Conservation (phyloP, 2,113 vertebrate genomes). For the Pionites leucogaster region DNA sequence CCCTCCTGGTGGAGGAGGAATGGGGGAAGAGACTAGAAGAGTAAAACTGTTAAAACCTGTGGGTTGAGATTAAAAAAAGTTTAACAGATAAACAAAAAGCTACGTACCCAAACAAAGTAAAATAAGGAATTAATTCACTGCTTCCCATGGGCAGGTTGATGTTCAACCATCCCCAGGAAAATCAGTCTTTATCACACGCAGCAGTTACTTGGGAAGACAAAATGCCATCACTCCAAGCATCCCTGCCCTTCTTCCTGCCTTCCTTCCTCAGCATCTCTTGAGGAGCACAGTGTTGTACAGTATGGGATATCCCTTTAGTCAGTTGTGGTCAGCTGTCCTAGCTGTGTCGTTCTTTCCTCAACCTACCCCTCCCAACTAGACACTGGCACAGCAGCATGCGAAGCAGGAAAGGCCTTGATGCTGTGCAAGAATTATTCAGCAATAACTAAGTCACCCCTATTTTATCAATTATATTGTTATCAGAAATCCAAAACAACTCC, state of each 20-base stretch:
- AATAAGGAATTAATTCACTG: background rate
- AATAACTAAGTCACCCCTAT: background rate
- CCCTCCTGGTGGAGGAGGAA: rapidly evolving
- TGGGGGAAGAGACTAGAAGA: background rate
- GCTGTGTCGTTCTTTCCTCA: background rate
- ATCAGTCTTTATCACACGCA: rapidly evolving
- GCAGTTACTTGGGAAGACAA: background rate
- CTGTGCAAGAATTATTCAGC: background rate
- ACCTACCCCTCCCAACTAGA: too few relatives aligned
- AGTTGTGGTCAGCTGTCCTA: background rate
- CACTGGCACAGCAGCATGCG: background rate
- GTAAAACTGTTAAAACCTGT: rapidly evolving
- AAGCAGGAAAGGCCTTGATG: background rate
- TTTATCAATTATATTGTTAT: background rate
- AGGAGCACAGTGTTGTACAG: background rate
- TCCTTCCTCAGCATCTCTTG: background rate
- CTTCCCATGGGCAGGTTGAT: background rate
- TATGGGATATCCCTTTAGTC: background rate
- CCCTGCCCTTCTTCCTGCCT: background rate
- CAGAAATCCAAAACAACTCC: background rate
- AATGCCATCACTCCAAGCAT: rapidly evolving
- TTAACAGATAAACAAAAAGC: background rate
- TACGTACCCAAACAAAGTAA: background rate
- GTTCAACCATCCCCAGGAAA: background rate
- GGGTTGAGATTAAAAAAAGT: background rate